These are phyloP conservation scores for Halcyon malimbica DNA, from an alignment of 2,113 vertebrate genomes.

Conservation along the genomic window DNA sequence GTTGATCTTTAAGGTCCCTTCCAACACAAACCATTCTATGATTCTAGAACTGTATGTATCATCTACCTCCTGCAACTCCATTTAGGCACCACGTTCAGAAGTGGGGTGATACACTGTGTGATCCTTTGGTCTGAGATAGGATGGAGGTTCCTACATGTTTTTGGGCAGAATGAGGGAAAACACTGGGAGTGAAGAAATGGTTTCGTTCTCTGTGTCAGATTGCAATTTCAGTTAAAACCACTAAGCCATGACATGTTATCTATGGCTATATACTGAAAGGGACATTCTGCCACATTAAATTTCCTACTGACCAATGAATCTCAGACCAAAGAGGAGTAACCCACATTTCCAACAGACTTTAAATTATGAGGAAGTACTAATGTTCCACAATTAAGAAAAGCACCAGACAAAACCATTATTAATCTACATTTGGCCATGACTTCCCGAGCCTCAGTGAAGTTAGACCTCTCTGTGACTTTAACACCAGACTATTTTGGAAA, in stretches of 20 bases:
- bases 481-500: background rate
- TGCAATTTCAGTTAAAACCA: background rate
- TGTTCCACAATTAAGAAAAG: fast-evolving
- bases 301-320: background rate
- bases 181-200: background rate
- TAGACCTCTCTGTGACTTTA: background rate
- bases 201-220: background rate
- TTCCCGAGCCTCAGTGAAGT: background rate
- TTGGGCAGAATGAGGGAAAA: background rate
- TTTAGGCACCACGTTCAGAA: fast-evolving
- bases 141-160: background rate
- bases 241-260: background rate
- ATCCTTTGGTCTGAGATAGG: background rate
- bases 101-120: fast-evolving
- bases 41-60: background rate
- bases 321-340: background rate
- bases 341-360: background rate
- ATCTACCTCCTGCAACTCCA: background rate
- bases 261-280: background rate
- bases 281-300: background rate
- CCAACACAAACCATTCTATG: background rate
- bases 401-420: background rate
- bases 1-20: background rate
- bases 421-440: background rate
- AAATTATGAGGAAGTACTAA: background rate